Percentiles rank a stretch among this genome's conserved stretches.
phyloP scores from a whole-genome alignment of 1,140 invertebrate species.

The Rhizoglyphus robini region DNA sequence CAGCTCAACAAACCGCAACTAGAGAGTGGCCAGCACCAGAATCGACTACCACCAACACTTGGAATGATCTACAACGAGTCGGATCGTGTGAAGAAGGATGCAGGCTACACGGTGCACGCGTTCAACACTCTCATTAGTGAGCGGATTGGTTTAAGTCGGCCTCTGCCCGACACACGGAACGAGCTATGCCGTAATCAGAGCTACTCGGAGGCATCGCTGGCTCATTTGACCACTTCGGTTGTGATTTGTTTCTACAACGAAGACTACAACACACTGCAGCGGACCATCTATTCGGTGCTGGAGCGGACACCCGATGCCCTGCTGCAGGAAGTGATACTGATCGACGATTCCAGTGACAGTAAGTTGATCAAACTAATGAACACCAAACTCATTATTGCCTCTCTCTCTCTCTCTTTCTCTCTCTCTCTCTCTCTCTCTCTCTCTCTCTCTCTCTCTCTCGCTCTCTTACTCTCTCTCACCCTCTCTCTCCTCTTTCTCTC shows the following conservation, averaged over 20 bases:
- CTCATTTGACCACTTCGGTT: slow-evolving; percentile 60
- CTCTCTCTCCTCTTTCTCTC: too few species aligned
- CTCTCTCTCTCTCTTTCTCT: too few species aligned
- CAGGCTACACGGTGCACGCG: slow-evolving; percentile 72
- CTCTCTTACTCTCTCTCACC: too few species aligned
- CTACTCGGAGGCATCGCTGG: slow-evolving; percentile 26
- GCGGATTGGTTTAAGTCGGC: slow-evolving; percentile 55
- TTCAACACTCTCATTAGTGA: slow-evolving; percentile 84
- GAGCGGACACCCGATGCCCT: slow-evolving; percentile 59
- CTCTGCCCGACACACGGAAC: slow-evolving; percentile 73
- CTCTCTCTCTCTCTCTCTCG: too few species aligned
- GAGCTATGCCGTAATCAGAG: slow-evolving; percentile 41
- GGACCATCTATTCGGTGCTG: slow-evolving; percentile 76
- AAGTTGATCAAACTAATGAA: not conserved
- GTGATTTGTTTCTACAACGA: slow-evolving; percentile 96
- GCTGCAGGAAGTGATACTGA: slow-evolving; percentile 77
- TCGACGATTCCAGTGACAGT: slow-evolving; percentile 75
- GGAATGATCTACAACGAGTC: slow-evolving; percentile 25
- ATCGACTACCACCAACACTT: too few species aligned
- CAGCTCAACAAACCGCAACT: too few species aligned
- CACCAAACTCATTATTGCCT: too few species aligned
- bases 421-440: too few species aligned
- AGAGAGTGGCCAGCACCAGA: too few species aligned
- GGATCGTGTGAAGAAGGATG: slow-evolving; percentile 43
- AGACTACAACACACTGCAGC: slow-evolving; percentile 67